Evolutionary conservation across 2,113 vertebrate genomes (phyloP).

Genomic region (Pachycephala philippinensis): DNA sequence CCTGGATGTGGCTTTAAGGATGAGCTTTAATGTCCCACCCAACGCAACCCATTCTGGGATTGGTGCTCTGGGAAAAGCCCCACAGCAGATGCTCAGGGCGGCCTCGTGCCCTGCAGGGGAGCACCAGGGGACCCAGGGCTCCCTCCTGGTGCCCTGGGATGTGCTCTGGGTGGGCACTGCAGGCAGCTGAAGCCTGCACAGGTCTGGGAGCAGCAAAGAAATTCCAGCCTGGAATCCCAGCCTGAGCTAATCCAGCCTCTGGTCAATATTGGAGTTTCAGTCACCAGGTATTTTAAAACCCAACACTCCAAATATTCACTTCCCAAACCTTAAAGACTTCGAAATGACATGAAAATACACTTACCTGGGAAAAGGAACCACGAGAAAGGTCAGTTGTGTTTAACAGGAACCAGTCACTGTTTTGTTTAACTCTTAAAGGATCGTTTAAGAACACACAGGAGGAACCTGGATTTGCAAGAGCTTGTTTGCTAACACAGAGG

Average conservation of each 20-base stretch:
- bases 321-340: neutral
- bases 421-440: slow-evolving; percentile 34
- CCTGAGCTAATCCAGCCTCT: neutral
- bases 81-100: neutral
- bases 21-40: neutral
- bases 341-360: neutral
- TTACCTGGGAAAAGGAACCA: neutral
- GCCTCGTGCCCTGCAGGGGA: neutral
- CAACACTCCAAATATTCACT: neutral
- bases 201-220: neutral
- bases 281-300: neutral
- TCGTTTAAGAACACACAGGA: neutral
- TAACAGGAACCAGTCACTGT: neutral
- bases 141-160: neutral
- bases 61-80: neutral
- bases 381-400: neutral
- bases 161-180: accelerated
- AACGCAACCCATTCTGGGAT: neutral
- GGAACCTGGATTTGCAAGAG: neutral
- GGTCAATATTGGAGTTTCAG: neutral
- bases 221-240: neutral
- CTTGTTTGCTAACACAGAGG: neutral
- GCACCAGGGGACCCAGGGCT: accelerated
- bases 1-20: neutral
- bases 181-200: neutral